phyloP scores from a whole-genome alignment of 2,888 invertebrate genomes.

The Cerceris ruficornis region DNA sequence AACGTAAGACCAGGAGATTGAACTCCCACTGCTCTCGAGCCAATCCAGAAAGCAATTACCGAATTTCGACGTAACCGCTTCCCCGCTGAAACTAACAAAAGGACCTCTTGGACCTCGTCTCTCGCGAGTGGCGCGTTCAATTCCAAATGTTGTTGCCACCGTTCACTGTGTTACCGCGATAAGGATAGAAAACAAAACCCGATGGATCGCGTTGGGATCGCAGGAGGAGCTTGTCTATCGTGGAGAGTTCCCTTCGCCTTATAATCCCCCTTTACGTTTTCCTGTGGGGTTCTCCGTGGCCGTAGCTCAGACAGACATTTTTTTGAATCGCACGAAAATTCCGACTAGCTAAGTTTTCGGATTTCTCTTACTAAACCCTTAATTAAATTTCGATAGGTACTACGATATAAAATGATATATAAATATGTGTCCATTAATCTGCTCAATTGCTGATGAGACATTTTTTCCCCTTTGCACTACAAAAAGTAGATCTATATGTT shows the following conservation, averaged over 20 bases:
- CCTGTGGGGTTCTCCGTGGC: too few relatives aligned
- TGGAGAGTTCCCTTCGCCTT: not conserved
- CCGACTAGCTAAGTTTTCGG: too few relatives aligned
- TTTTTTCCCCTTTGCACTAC: too few relatives aligned
- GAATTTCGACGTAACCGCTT: constrained; percentile 70
- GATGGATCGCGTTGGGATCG: constrained; percentile 37
- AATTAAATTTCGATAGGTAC: too few relatives aligned
- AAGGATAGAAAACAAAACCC: constrained; percentile 55
- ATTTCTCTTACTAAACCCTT: too few relatives aligned
- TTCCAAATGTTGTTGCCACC: constrained; percentile 44
- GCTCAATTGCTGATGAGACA: too few relatives aligned
- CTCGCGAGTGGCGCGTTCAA: constrained; percentile 33
- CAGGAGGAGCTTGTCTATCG: constrained; percentile 14
- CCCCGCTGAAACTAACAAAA: constrained; percentile 62
- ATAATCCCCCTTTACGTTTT: not conserved
- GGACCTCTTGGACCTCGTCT: constrained; percentile 53
- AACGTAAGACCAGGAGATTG: constrained; percentile 59
- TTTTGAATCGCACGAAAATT: too few relatives aligned
- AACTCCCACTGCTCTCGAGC: constrained; percentile 67
- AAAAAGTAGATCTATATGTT: too few relatives aligned
- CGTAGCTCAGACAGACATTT: too few relatives aligned
- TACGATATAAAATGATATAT: too few relatives aligned
- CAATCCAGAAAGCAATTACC: constrained; percentile 76
- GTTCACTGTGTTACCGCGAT: constrained; percentile 58
- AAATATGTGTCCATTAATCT: too few relatives aligned